phyloP scores from a whole-genome alignment of 64 coral and sea anemone species.

The Acropora yongei region DNA sequence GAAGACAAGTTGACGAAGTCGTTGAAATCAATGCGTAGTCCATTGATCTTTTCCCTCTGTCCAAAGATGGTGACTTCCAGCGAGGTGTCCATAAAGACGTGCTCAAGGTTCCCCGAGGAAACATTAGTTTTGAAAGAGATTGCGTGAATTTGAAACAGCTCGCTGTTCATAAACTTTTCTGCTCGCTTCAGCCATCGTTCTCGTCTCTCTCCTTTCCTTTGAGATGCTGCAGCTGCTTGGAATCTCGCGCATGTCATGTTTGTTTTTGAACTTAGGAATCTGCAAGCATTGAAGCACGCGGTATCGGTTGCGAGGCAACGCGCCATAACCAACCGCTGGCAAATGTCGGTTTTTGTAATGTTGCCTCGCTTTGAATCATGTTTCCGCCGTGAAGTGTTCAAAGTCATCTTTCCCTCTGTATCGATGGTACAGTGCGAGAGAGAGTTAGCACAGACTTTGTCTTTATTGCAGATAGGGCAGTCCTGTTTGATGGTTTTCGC shows the following conservation, averaged over 20 bases:
- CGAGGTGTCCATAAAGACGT: constrained; percentile 76
- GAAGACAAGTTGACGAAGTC: constrained; percentile 81
- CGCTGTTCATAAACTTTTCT: constrained; percentile 56
- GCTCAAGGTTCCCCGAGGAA: constrained; percentile 45
- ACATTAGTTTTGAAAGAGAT: constrained; percentile 90
- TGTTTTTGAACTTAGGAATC: constrained; percentile 39
- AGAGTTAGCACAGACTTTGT: constrained; percentile 34
- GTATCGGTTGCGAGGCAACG: constrained; percentile 42
- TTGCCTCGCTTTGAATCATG: background rate
- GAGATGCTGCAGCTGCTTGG: constrained; percentile 51
- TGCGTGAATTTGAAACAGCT: constrained; percentile 82
- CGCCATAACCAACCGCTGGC: constrained; percentile 66
- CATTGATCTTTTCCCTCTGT: constrained; percentile 73
- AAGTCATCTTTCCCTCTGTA: constrained; percentile 12
- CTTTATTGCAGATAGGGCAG: constrained; percentile 60
- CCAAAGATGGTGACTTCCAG: constrained; percentile 98
- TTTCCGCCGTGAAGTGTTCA: constrained; percentile 25
- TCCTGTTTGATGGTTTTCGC: constrained; percentile 43
- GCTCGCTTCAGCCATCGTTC: constrained; percentile 87
- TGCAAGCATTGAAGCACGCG: constrained; percentile 53
- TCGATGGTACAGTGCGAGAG: constrained; percentile 26
- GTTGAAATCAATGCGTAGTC: constrained; percentile 74
- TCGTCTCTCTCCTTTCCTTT: constrained; percentile 57
- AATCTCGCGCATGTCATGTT: constrained; percentile 79
- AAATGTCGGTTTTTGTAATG: constrained; percentile 29